Evolutionary conservation across 2,797 vertebrate genomes (phyloP), one percentile per base, ranked within the genome.

Genomic region (Triplophysa bombifrons): DNA sequence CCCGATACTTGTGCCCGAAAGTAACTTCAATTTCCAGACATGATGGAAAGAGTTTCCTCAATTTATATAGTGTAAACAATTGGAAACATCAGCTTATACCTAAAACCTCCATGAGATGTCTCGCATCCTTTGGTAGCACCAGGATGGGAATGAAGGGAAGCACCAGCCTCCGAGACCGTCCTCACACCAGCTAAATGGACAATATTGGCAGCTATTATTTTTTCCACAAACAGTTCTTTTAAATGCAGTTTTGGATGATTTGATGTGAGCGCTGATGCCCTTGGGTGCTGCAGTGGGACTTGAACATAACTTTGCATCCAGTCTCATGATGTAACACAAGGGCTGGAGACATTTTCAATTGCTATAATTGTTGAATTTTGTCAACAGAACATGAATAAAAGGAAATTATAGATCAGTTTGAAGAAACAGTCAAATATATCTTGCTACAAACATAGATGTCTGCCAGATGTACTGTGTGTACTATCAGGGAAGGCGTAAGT

Each of bases 361-460:
- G 74, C 25, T 44, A 64, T 60, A 75, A 53, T 58, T 41, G 22
- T 58, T 41, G 25, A 60, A 46, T 78, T 76, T 61, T 74, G 83
- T 88, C 74, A 75, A 87, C 85, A 91, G 88, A 92, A 92, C 85
- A 86, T 89, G 88, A 87, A 89, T 87, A 86, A 73, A 22, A 9
- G 14, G 13, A 53, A 65, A 27, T 19, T 82, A 70, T 73, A 78
- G 74, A 83, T 80, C 80, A 66, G 75, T 50, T 53, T n/a, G 46
- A 11, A 76, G 85, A 82, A 84, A 68, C 74, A 83, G 72, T 71
- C 75, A 84, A 88, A 85, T 84, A 82, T 72, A n/a, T 82, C 44
- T 85, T 82, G 80, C 85, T 81, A 81, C 56, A 48, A 19, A 34
- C 5, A 34, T 34, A 34, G 34, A 34, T 34, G 5, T 34, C 34